Base-by-base conservation (phyloP, 2,888 invertebrate genomes). In the Eilema depressum region DNA sequence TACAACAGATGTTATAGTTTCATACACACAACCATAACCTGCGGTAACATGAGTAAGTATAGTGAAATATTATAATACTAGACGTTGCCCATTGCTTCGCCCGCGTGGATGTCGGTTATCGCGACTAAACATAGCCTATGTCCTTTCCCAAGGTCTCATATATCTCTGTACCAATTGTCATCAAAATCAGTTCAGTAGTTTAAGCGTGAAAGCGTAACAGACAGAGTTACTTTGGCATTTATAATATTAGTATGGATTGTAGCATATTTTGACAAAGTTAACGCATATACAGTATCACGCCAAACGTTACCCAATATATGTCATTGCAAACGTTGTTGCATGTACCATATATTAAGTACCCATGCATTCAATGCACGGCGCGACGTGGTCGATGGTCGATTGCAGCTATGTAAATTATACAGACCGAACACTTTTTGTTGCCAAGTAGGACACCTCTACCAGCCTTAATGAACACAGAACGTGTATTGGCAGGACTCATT, bases 281-380 rank as follows among this genome's bases (percentile, higher is more conserved):
- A 73, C 71, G 73, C 66, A 70, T 64, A 73, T 68, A 66, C 65
- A 76, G 67, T 25, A 71, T 65, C 57, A 68, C 26, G 75, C 70
- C 76, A 76, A 76, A 66, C 28, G 20, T 81, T 81, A 69, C 78
- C 70, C 71, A 76, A 79, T 76, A 69, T 30, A 69, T 67, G 69
- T 65, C 71, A 74, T 17, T 70, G 64, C 66, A 73, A 69, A 30
- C 69, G 68, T 25, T 59, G 70, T 68, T 76, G 71, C 67, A 56
- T 73, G 57, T 68, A 69, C 71, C 20, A 67, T 71, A 68, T 62
- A 65, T 74, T 17, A 71, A 71, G 77, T 78, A 77, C 64, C 64
- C 78, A 78, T 79, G 79, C 82, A 86, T 83, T 81, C 79, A 81
- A 81, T 78, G 75, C 83, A 82, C 75, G 81, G 57, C 71, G 75